Conservation (phyloP, 1,140 invertebrate genomes). For the Drosophila auraria region DNA sequence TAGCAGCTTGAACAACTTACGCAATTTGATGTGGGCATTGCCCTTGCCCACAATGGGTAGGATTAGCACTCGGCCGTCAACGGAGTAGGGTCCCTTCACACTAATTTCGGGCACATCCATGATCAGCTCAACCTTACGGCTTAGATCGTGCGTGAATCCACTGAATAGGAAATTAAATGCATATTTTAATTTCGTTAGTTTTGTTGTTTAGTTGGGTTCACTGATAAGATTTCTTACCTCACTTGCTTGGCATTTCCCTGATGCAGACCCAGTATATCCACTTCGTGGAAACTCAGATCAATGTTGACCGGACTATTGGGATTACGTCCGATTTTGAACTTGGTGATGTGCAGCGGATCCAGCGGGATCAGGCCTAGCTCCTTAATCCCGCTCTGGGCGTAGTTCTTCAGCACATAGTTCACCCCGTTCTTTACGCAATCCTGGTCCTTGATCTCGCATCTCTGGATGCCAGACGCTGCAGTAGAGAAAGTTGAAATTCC, state of each 20-base stretch:
- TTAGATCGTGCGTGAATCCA: constrained; percentile 52
- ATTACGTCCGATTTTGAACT: constrained; percentile 62
- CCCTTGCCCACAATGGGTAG: constrained; percentile 87
- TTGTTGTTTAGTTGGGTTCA: too few species aligned
- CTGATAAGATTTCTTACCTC: constrained; percentile 46
- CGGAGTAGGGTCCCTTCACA: constrained; percentile 85
- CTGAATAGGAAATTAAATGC: constrained; percentile 17
- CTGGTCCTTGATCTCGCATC: constrained; percentile 49
- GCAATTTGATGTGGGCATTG: constrained; percentile 45
- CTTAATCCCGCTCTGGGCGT: constrained; percentile 52
- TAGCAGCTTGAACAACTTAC: constrained; percentile 27
- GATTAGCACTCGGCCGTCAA: constrained; percentile 86
- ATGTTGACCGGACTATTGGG: constrained; percentile 70
- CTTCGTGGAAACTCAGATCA: constrained; percentile 79
- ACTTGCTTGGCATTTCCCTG: constrained; percentile 47
- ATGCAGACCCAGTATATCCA: constrained; percentile 79
- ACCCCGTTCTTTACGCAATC: constrained; percentile 51
- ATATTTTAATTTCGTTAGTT: too few species aligned
- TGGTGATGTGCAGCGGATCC: constrained; percentile 72
- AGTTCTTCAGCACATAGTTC: constrained; percentile 58
- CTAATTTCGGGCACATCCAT: constrained; percentile 61
- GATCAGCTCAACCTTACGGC: constrained; percentile 39
- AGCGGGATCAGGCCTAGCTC: constrained; percentile 53
- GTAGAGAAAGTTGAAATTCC: neutral
- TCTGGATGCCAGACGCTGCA: constrained; percentile 55